phyloP scores from a whole-genome alignment of 2,888 invertebrate genomes.

The Leptopilina drosophilae region DNA sequence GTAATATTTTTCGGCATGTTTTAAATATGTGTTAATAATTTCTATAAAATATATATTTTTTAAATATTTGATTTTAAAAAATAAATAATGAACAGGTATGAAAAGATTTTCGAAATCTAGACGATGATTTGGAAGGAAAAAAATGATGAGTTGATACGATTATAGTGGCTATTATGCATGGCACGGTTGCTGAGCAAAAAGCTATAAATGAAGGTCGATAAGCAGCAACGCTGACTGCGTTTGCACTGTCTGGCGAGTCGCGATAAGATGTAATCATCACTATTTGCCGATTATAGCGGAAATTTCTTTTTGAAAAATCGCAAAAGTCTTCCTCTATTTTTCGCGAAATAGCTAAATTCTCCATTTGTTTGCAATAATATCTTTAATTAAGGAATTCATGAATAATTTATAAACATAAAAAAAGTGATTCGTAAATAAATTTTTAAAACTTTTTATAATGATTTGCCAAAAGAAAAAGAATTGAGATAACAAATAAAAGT shows the following conservation, averaged over 20 bases:
- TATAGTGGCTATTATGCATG: slow-evolving; percentile 37
- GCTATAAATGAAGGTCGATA: slow-evolving; percentile 48
- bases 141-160: slow-evolving; percentile 22
- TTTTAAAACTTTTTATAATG: no score
- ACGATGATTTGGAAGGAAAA: background rate
- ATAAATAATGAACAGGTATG: background rate
- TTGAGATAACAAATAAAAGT: no score
- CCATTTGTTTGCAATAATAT: no score
- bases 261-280: slow-evolving; percentile 55
- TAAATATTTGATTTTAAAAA: no score
- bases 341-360: no score
- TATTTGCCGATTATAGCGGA: slow-evolving; percentile 49
- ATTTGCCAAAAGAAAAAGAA: no score
- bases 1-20: no score
- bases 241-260: slow-evolving; percentile 45
- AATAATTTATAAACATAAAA: no score
- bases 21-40: no score
- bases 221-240: slow-evolving; percentile 43
- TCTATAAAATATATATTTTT: no score
- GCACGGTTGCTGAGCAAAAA: slow-evolving; percentile 25
- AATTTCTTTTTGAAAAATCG: slow-evolving; percentile 32
- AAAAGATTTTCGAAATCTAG: slow-evolving; percentile 22
- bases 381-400: no score
- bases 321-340: background rate
- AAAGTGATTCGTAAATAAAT: no score